phyloP scores from a whole-genome alignment of 2,113 vertebrate species.

The Phaethon lepturus region DNA sequence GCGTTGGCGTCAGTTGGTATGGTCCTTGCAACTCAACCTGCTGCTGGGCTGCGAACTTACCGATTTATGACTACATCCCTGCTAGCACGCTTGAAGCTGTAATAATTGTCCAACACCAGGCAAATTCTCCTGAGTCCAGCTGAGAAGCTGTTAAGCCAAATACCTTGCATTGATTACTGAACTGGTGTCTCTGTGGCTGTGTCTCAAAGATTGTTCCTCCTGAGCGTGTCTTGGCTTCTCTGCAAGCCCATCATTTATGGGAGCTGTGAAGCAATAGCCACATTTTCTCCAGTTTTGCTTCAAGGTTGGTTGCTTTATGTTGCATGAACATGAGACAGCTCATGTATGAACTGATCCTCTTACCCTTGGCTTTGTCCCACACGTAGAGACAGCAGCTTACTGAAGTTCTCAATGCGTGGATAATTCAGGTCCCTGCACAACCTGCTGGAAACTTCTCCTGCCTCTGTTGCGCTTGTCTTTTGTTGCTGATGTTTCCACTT shows the following conservation, averaged over 20 bases:
- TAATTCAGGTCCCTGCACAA: neutral
- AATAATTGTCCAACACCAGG: neutral
- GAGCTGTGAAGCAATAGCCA: neutral
- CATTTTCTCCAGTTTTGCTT: neutral
- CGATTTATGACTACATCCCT: neutral
- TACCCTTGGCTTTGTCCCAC: neutral
- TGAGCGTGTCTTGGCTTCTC: neutral
- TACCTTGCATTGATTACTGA: neutral
- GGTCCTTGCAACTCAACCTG: neutral
- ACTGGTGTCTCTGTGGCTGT: neutral
- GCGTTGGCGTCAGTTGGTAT: neutral
- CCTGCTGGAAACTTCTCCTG: neutral
- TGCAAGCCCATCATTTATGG: neutral
- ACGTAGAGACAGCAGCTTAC: neutral
- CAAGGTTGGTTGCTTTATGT: neutral
- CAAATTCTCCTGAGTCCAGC: neutral
- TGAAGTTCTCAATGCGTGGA: fast-evolving
- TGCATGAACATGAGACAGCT: neutral
- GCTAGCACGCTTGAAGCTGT: neutral
- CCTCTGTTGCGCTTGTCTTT: neutral
- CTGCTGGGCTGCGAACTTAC: neutral
- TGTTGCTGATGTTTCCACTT: neutral
- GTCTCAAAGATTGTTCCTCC: neutral
- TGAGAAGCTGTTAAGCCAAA: neutral
- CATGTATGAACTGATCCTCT: neutral